A percentile compares a stretch with the other conserved stretches of the same genome.
These are phyloP conservation scores for Galagoides demidoff DNA, from an alignment of 2,797 vertebrate genomes.

Conservation along the genomic window DNA sequence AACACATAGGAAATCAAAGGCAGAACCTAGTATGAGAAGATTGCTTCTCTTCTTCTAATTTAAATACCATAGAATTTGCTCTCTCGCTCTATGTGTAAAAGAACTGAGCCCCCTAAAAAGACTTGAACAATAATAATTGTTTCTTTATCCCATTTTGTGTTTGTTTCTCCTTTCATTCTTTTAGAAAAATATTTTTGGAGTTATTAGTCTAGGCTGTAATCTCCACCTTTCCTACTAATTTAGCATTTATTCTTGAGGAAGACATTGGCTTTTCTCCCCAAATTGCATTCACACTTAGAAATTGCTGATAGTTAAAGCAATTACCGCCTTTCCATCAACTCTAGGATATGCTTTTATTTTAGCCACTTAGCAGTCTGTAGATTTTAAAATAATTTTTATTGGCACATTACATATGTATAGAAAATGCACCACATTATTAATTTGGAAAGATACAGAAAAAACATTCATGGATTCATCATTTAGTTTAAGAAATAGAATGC, in stretches of 20 bases:
- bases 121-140: neutral
- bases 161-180: neutral
- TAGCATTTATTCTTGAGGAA: neutral
- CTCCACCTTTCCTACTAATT: neutral
- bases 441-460: neutral
- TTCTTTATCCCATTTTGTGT: neutral
- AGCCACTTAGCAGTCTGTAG: neutral
- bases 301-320: neutral
- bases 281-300: neutral
- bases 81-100: neutral
- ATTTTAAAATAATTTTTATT: neutral
- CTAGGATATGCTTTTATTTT: neutral
- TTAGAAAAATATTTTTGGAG: constrained; percentile 11
- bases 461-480: neutral
- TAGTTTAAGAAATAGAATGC: neutral
- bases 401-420: neutral
- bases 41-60: neutral
- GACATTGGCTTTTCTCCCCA: neutral
- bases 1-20: neutral
- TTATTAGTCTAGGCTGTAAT: neutral
- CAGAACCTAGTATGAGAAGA: neutral
- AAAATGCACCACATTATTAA: neutral
- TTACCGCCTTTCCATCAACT: neutral
- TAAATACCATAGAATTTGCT: neutral
- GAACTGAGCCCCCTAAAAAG: neutral